Evolutionary conservation across 2,113 vertebrate genomes (phyloP).

Genomic region (Loxodonta africana): DNA sequence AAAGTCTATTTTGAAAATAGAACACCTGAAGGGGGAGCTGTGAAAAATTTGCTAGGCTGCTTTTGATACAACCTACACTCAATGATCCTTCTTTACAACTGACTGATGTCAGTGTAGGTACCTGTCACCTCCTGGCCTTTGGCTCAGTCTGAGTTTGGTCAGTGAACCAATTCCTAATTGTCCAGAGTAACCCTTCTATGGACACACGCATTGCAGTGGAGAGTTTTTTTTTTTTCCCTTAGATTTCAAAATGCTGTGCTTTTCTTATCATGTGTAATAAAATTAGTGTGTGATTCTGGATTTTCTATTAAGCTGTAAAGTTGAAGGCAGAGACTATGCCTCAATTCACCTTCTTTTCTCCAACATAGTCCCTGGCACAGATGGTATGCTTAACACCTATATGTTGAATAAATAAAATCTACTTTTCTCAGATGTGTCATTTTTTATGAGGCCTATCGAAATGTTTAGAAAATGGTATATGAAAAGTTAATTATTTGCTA

Average conservation of each 20-base stretch:
- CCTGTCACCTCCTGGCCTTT: background rate
- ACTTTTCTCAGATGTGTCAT: background rate
- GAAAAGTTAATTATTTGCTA: background rate
- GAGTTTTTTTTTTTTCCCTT: background rate
- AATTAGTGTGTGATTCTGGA: background rate
- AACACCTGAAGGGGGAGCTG: background rate
- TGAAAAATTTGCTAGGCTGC: background rate
- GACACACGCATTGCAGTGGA: background rate
- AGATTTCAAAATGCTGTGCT: background rate
- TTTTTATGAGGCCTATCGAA: background rate
- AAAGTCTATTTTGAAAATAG: background rate
- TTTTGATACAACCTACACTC: background rate
- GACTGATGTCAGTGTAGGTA: background rate
- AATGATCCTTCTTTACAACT: background rate
- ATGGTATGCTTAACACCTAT: background rate
- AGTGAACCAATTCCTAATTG: background rate
- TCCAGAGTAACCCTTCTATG: background rate
- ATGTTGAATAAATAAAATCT: background rate
- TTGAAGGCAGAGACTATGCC: background rate
- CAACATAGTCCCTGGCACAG: no score
- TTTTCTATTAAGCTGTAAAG: background rate
- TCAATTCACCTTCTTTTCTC: background rate
- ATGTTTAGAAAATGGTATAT: background rate
- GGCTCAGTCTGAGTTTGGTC: background rate
- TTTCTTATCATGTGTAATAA: background rate